Conservation (phyloP, 2,113 vertebrate genomes). For the Myodes glareolus region DNA sequence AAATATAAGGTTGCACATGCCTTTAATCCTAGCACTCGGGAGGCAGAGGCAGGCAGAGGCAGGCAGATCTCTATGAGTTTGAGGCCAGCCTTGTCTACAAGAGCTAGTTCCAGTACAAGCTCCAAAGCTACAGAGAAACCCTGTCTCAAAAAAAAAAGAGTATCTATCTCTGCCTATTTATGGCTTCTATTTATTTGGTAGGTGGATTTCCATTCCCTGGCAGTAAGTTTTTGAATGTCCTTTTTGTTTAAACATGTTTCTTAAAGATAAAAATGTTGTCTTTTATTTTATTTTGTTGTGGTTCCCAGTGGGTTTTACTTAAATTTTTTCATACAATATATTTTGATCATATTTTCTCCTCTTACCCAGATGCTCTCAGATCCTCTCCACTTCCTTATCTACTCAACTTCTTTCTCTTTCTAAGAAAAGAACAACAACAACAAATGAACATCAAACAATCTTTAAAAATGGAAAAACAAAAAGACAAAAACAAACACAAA, state of each 20-base stretch:
- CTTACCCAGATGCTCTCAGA: neutral
- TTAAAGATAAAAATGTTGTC: neutral
- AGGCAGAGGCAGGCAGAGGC: too few relatives aligned
- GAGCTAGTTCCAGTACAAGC: too few relatives aligned
- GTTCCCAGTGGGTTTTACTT: neutral
- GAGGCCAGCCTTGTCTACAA: too few relatives aligned
- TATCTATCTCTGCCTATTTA: neutral
- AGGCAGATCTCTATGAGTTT: too few relatives aligned
- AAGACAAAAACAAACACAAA: neutral
- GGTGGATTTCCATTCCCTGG: neutral
- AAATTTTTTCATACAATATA: neutral
- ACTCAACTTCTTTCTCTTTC: neutral
- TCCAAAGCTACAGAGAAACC: too few relatives aligned
- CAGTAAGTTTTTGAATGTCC: neutral
- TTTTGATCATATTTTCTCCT: neutral
- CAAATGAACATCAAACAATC: neutral
- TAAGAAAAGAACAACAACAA: neutral
- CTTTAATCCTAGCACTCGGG: too few relatives aligned
- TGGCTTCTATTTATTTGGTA: neutral
- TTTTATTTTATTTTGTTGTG: neutral
- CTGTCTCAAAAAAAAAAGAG: too few relatives aligned
- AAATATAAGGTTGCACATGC: too few relatives aligned
- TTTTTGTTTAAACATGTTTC: neutral
- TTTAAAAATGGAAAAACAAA: neutral
- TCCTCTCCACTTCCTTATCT: neutral